Base-by-base conservation (phyloP, 2,113 vertebrate genomes). In the Rhea americana region DNA sequence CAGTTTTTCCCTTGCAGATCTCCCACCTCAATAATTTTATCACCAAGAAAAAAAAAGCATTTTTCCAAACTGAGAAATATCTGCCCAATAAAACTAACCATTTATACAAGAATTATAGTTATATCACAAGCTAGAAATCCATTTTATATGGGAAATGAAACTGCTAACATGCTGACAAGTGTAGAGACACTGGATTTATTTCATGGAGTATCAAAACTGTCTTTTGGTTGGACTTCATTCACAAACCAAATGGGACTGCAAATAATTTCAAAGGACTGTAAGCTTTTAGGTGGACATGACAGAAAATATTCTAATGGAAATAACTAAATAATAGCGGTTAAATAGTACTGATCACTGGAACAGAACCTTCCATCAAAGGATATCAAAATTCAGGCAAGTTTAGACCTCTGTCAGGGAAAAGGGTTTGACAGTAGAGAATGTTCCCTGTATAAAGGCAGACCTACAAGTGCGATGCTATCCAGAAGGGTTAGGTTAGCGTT, bases 1-100 rank as follows among this genome's bases (percentile, higher is more conserved):
- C 81, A 73, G 70, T 17, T 68, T 94, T 50, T 79, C 35, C 71
- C 72, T 61, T 88, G 53, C 88, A 90, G 70, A 76, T n/a, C 66
- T 82, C 78, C 61, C n/a, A 84, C 48, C 50, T 90, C 70, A 91
- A 45, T 90, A 81, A 91, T 87, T 96, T 94, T 90, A 91, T 53
- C 45, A 79, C 26, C 45, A 86, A 75, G 35, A 22, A 9, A 91
- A 87, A 83, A 51, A 51, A 39, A 37, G 35, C n/a, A 53, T 43
- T 88, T 80, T 72, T 86, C 22, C 39, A 94, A 93, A 84, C 9
- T 0, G 4, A 89, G 48, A 84, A 68, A 41, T 79, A 79, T 21
- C 48, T 87, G 79, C 24, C 41, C 26, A 70, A 79, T 78, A 94
- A 94, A 91, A 6, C 39, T 70, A 88, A 62, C 66, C 39, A 89